Evolutionary conservation across 2,113 vertebrate species (phyloP).

Genomic region (Nettapus auritus): DNA sequence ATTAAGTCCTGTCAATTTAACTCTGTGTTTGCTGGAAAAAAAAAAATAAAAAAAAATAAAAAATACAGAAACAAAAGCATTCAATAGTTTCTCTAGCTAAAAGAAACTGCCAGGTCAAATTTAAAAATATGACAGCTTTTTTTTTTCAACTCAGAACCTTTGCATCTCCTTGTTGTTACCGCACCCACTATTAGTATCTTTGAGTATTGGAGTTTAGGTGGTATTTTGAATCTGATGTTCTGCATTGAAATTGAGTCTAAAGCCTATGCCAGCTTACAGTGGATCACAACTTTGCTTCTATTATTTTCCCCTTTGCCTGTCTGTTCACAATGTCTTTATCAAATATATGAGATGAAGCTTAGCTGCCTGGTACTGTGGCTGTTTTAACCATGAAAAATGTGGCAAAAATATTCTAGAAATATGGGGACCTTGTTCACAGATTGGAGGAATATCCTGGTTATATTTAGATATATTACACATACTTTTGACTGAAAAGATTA

Average conservation of each 20-base stretch:
- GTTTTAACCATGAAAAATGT: background rate
- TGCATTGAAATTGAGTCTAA: background rate
- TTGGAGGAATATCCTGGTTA: background rate
- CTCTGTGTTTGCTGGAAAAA: background rate
- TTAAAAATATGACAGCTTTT: background rate
- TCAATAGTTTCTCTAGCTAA: background rate
- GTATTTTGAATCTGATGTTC: background rate
- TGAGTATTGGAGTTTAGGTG: background rate
- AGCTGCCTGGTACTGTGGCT: background rate
- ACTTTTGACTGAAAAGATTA: background rate
- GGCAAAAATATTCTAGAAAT: background rate
- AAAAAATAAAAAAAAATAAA: background rate
- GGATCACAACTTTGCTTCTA: background rate
- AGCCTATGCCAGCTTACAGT: background rate
- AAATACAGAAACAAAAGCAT: background rate
- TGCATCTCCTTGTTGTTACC: rapidly evolving
- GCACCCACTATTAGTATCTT: background rate
- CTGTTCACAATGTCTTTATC: background rate
- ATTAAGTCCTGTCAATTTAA: slow-evolving; percentile 49
- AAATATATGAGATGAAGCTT: background rate
- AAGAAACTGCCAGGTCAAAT: background rate
- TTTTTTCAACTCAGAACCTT: background rate
- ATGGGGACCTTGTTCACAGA: background rate
- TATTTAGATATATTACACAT: background rate
- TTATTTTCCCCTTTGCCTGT: background rate